Evolutionary conservation across 35 echinoderm and acorn worm genomes (phyloP).

Genomic region (Nesometra sesokonis): DNA sequence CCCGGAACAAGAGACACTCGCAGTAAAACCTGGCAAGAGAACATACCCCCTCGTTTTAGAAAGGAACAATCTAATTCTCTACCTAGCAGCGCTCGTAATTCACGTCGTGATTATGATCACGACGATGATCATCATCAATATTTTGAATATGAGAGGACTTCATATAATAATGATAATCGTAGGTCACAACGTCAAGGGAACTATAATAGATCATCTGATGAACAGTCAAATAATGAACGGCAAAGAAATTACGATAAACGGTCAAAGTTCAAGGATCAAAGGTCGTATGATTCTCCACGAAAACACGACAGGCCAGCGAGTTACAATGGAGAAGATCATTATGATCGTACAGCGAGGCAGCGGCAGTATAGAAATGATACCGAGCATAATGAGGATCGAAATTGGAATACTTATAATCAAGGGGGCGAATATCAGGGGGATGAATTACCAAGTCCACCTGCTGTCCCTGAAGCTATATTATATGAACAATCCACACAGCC

Average conservation of each 20-base stretch:
- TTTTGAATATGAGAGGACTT: not conserved
- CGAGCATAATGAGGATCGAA: not conserved
- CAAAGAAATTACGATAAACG: not conserved
- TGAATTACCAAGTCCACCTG: not conserved
- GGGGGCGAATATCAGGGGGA: not conserved
- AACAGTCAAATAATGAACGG: not conserved
- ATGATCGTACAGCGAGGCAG: not conserved
- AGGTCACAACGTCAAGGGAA: not conserved
- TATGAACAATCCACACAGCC: not conserved
- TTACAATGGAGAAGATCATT: not conserved
- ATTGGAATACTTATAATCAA: not conserved
- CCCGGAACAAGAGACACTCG: constrained; percentile 1
- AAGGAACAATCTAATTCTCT: not conserved
- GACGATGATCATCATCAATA: not conserved
- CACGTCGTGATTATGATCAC: not conserved
- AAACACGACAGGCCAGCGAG: not conserved
- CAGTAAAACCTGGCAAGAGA: constrained; percentile 3
- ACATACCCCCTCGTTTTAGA: not conserved
- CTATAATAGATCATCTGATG: not conserved
- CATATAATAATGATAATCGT: not conserved
- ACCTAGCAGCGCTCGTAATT: not conserved
- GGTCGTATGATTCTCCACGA: not conserved
- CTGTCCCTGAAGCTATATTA: not conserved
- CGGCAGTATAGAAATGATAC: not conserved
- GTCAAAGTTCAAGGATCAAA: not conserved